Base-by-base conservation (phyloP, 2,888 invertebrate genomes). In the Hedya salicella region DNA sequence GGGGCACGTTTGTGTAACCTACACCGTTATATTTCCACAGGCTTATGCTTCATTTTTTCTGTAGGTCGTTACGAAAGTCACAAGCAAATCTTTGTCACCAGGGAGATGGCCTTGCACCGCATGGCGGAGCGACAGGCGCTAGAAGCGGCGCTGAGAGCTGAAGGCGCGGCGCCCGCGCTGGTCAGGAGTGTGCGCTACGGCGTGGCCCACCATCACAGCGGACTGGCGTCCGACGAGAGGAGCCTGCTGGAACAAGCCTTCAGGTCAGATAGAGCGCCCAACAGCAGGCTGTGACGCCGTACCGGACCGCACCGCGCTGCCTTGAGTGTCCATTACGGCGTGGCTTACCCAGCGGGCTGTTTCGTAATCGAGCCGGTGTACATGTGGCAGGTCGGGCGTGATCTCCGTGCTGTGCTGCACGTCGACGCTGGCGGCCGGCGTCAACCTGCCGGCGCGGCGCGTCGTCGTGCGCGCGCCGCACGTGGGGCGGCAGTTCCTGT, bases 401-500 rank as follows among this genome's bases (percentile, higher is more conserved):
- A 88, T 99, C 39, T 96, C 95, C 68, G 96, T 98, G 32, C 94
- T 99, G 70, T 97, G 98, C 81, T 98, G 98, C 82, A 99, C 99
- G 0, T 98, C 98, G 0, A 99, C 99, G 0, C 91, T 99, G 71
- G 99, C 99, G n/a, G 98, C 99, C 19, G 99, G 99, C 2, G 98
- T 99, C 30, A 99, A 99, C 93, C 93, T 99, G 73, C 99, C 99
- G 13, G 98, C 98, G 0, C 95, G 95, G 87, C 94, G 98, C 78
- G 97, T 98, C 0, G 95, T 99, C 57, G 88, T 99, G 71, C 93
- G 98, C 70, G 95, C 96, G 56, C 98, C 98, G 0, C 96, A 94
- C 76, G 94, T 98, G 49, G 98, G 97, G 0, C 91, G 93, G 40
- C 93, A 94, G 17, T 95, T 96, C 78, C 89, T 99, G 68, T 94